Conservation (phyloP, 2,113 vertebrate species). For the Bagarius yarrelli region DNA sequence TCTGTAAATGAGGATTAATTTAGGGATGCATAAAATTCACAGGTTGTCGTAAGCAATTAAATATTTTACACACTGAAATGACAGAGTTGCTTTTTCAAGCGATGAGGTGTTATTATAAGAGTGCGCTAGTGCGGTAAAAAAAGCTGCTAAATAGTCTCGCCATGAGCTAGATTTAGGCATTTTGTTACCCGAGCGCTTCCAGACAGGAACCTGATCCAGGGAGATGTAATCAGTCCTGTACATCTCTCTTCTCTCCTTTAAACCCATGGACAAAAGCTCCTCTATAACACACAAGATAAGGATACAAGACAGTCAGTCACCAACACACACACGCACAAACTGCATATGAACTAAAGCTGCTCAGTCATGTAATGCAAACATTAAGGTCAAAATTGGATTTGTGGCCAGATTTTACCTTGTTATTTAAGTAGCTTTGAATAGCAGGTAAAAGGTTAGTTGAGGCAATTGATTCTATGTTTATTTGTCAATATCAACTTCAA, state of each 20-base stretch:
- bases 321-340: not conserved
- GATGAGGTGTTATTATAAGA: not conserved
- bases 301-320: constrained; percentile 18
- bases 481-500: too few relatives aligned
- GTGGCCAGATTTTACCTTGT: not conserved
- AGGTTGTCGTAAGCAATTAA: too few relatives aligned
- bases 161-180: not conserved
- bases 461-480: not conserved
- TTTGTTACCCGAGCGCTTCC: constrained; percentile 67
- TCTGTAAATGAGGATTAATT: too few relatives aligned
- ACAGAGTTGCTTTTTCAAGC: not conserved
- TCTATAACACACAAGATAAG: constrained; percentile 58
- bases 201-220: constrained; percentile 74
- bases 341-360: not conserved
- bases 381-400: not conserved
- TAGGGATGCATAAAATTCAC: too few relatives aligned
- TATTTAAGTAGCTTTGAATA: not conserved
- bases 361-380: not conserved
- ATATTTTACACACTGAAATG: not conserved
- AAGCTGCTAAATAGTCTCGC: not conserved
- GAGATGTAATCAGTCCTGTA: constrained; percentile 74
- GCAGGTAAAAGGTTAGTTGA: not conserved
- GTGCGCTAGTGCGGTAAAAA: not conserved
- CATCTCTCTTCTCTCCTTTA: constrained; percentile 70
- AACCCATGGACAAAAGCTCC: constrained; percentile 70